Percentiles rank a stretch among this genome's conserved stretches.
These are phyloP conservation scores for Doris montereyensis DNA, from an alignment of 2,888 invertebrate species.

Conservation along the genomic window DNA sequence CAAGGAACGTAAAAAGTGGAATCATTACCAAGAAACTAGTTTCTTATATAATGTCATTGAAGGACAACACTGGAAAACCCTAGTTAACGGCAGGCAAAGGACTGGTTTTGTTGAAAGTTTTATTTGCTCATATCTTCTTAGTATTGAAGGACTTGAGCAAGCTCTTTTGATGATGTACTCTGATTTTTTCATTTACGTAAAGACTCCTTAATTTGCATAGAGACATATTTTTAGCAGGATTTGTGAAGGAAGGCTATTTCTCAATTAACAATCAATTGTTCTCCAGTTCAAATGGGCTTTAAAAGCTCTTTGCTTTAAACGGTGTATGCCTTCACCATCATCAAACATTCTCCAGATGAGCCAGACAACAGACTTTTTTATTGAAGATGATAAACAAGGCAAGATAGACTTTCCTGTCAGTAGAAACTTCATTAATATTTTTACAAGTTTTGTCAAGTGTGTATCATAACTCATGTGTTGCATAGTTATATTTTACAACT, in stretches of 20 bases:
- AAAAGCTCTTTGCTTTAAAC: neutral
- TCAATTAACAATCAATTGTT: neutral
- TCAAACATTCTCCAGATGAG: conserved; percentile 1
- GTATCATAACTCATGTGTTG: neutral
- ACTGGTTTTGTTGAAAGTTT: neutral
- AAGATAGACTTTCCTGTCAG: neutral
- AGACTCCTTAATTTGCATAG: neutral
- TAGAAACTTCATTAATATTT: neutral
- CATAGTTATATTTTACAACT: neutral
- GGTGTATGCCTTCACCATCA: neutral
- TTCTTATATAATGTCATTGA: neutral
- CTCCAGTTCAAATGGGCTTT: neutral
- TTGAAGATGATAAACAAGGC: neutral
- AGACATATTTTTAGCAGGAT: neutral
- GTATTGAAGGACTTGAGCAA: neutral
- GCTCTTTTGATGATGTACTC: neutral
- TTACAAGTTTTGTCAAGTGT: neutral
- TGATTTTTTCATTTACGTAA: neutral
- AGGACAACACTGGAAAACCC: neutral
- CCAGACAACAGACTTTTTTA: neutral
- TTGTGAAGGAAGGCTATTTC: neutral
- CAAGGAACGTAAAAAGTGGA: neutral
- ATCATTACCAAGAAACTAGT: conserved; percentile 10
- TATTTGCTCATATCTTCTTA: neutral
- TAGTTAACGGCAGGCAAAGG: neutral